phyloP scores from a whole-genome alignment of 2,113 vertebrate species.

The Brienomyrus brachyistius region DNA sequence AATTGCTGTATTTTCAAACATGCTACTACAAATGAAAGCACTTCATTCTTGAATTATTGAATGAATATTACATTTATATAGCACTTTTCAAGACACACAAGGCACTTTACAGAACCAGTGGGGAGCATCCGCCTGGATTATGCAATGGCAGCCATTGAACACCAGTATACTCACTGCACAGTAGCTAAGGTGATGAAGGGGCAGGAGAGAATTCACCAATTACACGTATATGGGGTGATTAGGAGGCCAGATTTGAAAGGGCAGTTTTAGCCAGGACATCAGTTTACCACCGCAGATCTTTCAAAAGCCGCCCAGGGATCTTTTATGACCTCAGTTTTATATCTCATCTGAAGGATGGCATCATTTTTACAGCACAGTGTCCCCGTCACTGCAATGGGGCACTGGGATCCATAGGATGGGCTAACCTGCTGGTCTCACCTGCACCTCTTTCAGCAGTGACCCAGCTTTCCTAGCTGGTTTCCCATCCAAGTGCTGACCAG shows the following conservation, averaged over 20 bases:
- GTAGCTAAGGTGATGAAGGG: neutral
- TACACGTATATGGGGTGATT: neutral
- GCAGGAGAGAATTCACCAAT: neutral
- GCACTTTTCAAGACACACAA: neutral
- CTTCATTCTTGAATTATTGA: neutral
- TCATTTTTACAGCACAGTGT: neutral
- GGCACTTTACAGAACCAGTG: neutral
- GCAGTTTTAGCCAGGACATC: neutral
- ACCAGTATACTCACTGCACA: neutral
- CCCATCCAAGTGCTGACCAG: neutral
- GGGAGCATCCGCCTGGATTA: neutral
- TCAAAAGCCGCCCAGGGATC: neutral
- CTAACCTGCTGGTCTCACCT: neutral
- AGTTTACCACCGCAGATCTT: neutral
- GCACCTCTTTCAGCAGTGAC: neutral
- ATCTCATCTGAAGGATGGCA: neutral
- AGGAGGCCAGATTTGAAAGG: neutral
- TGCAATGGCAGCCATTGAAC: neutral
- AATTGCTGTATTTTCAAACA: neutral
- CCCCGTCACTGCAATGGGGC: neutral
- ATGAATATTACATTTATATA: neutral
- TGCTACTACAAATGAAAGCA: neutral
- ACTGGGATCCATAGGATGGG: neutral
- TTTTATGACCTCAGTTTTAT: neutral
- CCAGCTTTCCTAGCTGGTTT: neutral